Conservation (phyloP, 2,888 invertebrate genomes). For the Crepidodera aurea region DNA sequence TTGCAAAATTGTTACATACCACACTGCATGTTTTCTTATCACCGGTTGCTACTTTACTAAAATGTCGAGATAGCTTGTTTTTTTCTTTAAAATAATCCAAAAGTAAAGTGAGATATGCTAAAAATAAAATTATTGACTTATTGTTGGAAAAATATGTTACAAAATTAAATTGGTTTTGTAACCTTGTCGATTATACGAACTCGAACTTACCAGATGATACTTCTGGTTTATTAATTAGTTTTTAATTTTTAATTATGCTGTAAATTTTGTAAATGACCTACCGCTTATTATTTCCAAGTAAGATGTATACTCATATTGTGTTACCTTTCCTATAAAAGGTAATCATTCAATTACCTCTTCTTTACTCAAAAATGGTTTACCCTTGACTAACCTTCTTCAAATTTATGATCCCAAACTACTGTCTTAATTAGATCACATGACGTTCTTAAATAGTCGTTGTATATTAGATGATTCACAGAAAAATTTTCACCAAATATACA, state of each 20-base stretch:
- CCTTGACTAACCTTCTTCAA: too few relatives aligned
- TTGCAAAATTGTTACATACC: background rate
- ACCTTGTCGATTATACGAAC: background rate
- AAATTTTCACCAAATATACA: background rate
- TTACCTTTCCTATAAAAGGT: background rate
- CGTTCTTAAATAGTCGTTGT: background rate
- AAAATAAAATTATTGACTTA: conserved; percentile 9
- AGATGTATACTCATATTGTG: too few relatives aligned
- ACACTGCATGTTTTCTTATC: background rate
- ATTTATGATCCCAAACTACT: background rate
- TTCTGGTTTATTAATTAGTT: too few relatives aligned
- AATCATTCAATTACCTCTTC: background rate
- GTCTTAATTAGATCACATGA: background rate
- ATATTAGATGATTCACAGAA: conserved; percentile 8
- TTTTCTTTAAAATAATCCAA: background rate
- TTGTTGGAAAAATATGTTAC: background rate
- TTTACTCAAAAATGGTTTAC: background rate
- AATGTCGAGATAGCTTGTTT: conserved; percentile 3
- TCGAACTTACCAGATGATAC: too few relatives aligned
- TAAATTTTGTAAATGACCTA: too few relatives aligned
- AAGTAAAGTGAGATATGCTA: conserved; percentile 5
- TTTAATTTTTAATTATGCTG: too few relatives aligned
- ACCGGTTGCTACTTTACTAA: background rate
- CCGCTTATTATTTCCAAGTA: too few relatives aligned
- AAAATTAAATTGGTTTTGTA: background rate